These are phyloP conservation scores for Deilephila elpenor DNA, from an alignment of 2,888 invertebrate genomes.

Conservation along the genomic window DNA sequence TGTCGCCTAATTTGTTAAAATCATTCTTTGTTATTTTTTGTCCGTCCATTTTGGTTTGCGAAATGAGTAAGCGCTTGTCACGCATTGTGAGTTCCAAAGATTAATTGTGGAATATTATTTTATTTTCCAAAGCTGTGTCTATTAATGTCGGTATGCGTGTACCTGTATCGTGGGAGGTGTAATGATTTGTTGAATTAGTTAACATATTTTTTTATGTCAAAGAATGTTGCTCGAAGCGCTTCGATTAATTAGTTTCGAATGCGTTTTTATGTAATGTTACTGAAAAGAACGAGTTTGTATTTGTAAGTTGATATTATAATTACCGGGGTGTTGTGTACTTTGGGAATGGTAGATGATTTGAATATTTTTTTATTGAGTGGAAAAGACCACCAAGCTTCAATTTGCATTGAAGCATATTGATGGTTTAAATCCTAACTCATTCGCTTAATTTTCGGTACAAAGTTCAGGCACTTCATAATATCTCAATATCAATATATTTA, in stretches of 20 bases:
- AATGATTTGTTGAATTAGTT: constrained; percentile 66
- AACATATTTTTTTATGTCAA: constrained; percentile 50
- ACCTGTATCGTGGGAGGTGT: constrained; percentile 68
- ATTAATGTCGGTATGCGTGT: constrained; percentile 67
- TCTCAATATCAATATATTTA: too few relatives aligned
- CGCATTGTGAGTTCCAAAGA: constrained; percentile 71
- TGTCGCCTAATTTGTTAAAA: constrained; percentile 82
- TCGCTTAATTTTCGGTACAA: too few relatives aligned
- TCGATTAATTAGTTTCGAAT: constrained; percentile 56
- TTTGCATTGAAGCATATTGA: too few relatives aligned
- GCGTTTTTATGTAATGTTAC: constrained; percentile 36
- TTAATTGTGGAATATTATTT: constrained; percentile 70
- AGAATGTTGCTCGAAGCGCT: constrained; percentile 39
- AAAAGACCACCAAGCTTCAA: too few relatives aligned
- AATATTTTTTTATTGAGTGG: not conserved
- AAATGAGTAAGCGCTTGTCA: constrained; percentile 79
- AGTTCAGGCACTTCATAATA: too few relatives aligned
- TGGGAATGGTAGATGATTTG: constrained; percentile 4
- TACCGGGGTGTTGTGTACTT: not conserved
- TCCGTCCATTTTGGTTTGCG: constrained; percentile 57
- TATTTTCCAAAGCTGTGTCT: constrained; percentile 65
- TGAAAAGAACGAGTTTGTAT: constrained; percentile 14
- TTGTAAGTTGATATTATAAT: not conserved
- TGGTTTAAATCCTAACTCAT: too few relatives aligned
- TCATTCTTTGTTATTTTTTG: constrained; percentile 61